These are phyloP conservation scores for Eurois occulta DNA, from an alignment of 2,888 invertebrate species.

Conservation along the genomic window DNA sequence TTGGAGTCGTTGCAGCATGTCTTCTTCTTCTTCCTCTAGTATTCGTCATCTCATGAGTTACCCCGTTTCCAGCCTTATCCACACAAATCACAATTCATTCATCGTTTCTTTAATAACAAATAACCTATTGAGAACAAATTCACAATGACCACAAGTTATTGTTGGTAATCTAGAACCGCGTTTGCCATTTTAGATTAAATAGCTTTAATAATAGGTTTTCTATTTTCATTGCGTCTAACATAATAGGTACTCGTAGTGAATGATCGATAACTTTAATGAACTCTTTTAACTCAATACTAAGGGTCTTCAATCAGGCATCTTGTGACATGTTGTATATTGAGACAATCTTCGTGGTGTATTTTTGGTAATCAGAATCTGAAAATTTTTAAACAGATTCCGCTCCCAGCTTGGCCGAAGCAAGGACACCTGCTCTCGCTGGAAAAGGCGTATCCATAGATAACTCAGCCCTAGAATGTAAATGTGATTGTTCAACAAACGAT, in stretches of 20 bases:
- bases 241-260: neutral
- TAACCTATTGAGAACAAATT: neutral
- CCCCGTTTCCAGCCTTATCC: neutral
- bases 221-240: conserved; percentile 3
- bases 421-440: neutral
- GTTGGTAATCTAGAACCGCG: conserved; percentile 1
- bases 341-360: neutral
- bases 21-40: neutral
- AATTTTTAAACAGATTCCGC: neutral
- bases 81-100: neutral
- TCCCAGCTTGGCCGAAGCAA: neutral
- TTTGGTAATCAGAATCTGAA: neutral
- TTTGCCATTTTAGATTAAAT: conserved; percentile 1
- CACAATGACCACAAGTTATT: neutral
- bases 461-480: neutral
- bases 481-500: neutral
- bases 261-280: neutral
- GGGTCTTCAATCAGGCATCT: neutral
- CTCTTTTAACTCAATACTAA: neutral
- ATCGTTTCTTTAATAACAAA: neutral
- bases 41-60: neutral
- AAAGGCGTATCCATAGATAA: neutral
- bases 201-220: neutral
- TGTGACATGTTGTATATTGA: neutral
- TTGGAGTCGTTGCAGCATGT: neutral